Evolutionary conservation across 1,140 invertebrate species (phyloP).

Genomic region (honey bee (Apis mellifera)): DNA sequence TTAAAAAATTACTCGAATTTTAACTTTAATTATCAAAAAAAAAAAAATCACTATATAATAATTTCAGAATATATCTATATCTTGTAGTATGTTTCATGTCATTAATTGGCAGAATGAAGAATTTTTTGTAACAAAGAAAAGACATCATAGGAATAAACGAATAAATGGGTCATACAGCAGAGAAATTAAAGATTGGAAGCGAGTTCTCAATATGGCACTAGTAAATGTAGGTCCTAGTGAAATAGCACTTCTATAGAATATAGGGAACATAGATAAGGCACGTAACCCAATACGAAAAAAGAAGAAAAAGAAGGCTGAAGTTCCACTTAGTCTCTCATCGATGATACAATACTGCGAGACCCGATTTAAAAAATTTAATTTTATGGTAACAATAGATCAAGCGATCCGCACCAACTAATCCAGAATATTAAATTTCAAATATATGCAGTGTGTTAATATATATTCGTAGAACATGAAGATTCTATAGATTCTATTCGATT

Average conservation of each 20-base stretch:
- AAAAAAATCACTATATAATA: too few species aligned
- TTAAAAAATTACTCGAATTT: too few species aligned
- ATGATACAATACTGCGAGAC: neutral
- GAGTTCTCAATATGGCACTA: neutral
- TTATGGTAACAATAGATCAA: conserved; percentile 53
- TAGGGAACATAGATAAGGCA: conserved; percentile 35
- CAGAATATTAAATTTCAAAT: conserved; percentile 52
- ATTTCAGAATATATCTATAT: neutral
- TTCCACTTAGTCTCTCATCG: conserved; percentile 5
- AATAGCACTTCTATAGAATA: conserved; percentile 17
- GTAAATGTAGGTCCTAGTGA: conserved; percentile 40
- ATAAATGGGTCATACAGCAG: conserved; percentile 20
- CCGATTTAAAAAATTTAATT: conserved; percentile 29
- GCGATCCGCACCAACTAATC: neutral
- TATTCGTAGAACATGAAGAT: too few species aligned
- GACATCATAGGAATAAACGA: neutral
- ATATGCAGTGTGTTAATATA: neutral
- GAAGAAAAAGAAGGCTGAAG: neutral
- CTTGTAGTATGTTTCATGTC: neutral
- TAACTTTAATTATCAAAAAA: too few species aligned
- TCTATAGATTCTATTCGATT: too few species aligned
- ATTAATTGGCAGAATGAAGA: neutral
- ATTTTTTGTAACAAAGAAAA: neutral
- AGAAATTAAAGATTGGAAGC: conserved; percentile 24
- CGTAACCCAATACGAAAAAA: conserved; percentile 40